Base-by-base conservation (phyloP, 23 tunicate genomes). In the Styela clava region DNA sequence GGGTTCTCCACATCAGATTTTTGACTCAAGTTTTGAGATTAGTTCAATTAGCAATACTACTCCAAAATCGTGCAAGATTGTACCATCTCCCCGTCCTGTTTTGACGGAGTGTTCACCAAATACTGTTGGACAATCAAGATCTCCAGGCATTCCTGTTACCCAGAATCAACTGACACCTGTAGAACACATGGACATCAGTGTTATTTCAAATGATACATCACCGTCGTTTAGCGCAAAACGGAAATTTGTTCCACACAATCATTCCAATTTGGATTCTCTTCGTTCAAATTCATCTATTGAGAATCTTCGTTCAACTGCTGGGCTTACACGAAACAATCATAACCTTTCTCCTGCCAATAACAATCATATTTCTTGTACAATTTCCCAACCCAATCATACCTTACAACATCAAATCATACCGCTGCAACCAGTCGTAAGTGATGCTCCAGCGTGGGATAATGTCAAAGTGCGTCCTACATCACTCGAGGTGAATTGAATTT, bases 241-340 rank as follows among this genome's bases (percentile, higher is more conserved):
- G 61, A 51, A 79, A 37, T 28, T 33, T 86, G 63, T 67, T 0
- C 83, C 88, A 51, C 64, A 79, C 84, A 44, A 44, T 27, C 71
- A 67, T 29, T 67, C 32, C 24, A 44, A 76, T 76, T 64, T 91
- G 24, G 85, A 62, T 31, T 78, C 86, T 56, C 27, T 91, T 20
- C 63, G 31, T n/a, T 91, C 87, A 0, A 74, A 79, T n/a, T 34
- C 87, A 35, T 78, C 97, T 16, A 1, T 78, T n/a, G 84, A 85
- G 27, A 20, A 51, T 28, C 63, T 89, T 20, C 33, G 27, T 74
- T 31, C 65, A 35, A 64, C 27, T 31, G 90, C 90, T 31, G 78
- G 76, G 22, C 31, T 81, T 26, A 20, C 68, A 73, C 52, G 28
- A 24, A 19, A 27, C 25, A 23, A 35, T 68, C 69, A 69, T 74